Base-by-base conservation (phyloP, 2,888 invertebrate genomes). In the Cryptocheilus praepositus region DNA sequence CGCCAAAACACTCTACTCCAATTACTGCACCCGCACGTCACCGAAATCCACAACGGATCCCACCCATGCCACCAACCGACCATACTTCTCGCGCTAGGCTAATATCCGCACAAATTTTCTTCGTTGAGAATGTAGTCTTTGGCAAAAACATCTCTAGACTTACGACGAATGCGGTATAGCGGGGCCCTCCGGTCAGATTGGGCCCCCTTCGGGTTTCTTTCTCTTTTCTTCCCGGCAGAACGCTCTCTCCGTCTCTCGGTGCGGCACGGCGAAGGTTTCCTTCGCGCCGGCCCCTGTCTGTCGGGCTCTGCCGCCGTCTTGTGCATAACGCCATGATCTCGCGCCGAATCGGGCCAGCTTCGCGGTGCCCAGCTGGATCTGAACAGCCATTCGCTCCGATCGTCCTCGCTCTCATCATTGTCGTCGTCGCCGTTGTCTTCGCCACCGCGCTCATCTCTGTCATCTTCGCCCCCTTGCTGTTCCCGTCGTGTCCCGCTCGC, bases 131-230 rank as follows among this genome's bases (percentile, higher is more conserved):
- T 11, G 7, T 36, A 36, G 36, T 36, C 36, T 11, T 1, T 7
- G 36, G 36, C 8, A 36, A 11, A 36, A 11, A 1, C 3, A 36
- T 4, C 7, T 36, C 0, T 18, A 54, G 70, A 77, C 73, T 77
- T 77, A 77, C 59, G 62, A 36, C 63, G 65, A 77, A 77, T 73
- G 58, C 18, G 64, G 54, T 64, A 71, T 77, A 73, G 73, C 51
- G 63, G 72, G 59, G 70, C 78, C 74, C 77, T 72, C 79, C 72
- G 75, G 78, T 72, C 73, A 79, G 80, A 80, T 77, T 76, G 80
- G 81, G 81, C 73, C 76, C 70, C 79, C 64, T 73, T 72, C 63
- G 57, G 66, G 64, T 61, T 68, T 73, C 75, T 5, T 36, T 36
- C 36, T 36, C 36, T 11, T 36, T 36, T 36, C 36, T 11, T 36